Evolutionary conservation across 2,113 vertebrate genomes (phyloP).

Genomic region (Chrysochloris asiatica): DNA sequence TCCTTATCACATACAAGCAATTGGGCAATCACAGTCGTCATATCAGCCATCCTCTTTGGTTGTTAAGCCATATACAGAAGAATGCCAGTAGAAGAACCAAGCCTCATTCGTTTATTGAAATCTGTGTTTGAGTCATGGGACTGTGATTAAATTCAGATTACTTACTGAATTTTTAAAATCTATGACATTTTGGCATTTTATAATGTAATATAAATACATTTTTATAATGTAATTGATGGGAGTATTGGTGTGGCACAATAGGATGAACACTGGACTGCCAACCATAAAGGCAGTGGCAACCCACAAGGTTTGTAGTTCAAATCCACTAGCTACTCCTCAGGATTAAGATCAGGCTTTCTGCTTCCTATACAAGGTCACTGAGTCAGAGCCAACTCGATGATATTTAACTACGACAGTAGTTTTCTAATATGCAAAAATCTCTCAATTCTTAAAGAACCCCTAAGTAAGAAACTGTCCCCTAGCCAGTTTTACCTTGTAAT

Average conservation of each 20-base stretch:
- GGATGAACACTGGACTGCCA: too few species aligned
- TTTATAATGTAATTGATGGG: background rate
- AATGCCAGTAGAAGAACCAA: background rate
- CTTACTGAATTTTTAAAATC: constrained; percentile 9
- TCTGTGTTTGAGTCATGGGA: background rate
- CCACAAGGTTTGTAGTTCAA: too few species aligned
- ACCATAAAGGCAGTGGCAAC: too few species aligned
- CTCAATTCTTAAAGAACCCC: background rate
- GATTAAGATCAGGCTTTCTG: too few species aligned
- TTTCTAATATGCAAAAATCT: background rate
- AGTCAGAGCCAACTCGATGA: too few species aligned
- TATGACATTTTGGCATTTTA: background rate
- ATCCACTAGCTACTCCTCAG: too few species aligned
- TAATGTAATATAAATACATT: background rate
- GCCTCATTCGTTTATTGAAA: background rate
- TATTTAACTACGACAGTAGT: too few species aligned
- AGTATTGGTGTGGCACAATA: too few species aligned
- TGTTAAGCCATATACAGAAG: background rate
- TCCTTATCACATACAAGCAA: background rate
- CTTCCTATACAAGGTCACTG: too few species aligned
- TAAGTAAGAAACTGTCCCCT: background rate
- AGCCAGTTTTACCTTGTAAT: background rate
- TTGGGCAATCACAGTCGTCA: background rate
- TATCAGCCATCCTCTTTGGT: background rate
- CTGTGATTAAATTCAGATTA: background rate